These are phyloP conservation scores for Stenodera caucasica DNA, from an alignment of 2,888 invertebrate genomes.

Conservation along the genomic window DNA sequence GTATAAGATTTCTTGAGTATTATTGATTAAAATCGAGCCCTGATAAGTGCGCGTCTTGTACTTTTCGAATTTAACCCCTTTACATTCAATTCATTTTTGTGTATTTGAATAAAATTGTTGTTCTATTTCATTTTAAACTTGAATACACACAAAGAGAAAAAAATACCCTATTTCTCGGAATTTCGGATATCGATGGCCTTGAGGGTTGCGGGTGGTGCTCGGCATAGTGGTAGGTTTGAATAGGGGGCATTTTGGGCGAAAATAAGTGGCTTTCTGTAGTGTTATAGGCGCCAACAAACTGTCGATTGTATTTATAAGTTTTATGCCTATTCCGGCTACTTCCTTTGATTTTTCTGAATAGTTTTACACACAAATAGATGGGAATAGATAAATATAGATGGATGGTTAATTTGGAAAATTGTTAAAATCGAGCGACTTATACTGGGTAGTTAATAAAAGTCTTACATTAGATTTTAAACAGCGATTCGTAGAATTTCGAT, in stretches of 20 bases:
- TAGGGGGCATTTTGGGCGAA: slow-evolving; percentile 8
- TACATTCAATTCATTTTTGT: neutral
- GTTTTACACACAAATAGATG: neutral
- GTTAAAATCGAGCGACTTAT: neutral
- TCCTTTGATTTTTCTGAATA: neutral
- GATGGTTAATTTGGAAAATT: neutral
- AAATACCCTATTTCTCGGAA: slow-evolving; percentile 21
- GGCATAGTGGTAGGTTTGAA: slow-evolving; percentile 15
- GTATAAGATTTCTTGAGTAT: slow-evolving; percentile 40
- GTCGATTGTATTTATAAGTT: slow-evolving; percentile 12
- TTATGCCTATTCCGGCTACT: neutral
- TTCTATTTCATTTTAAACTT: neutral
- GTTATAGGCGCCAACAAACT: slow-evolving; percentile 21
- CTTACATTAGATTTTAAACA: slow-evolving; percentile 2
- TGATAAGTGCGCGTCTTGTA: slow-evolving; percentile 34
- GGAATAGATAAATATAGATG: slow-evolving; percentile 1
- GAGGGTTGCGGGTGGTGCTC: neutral
- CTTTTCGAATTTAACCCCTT: slow-evolving; percentile 7
- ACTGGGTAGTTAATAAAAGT: neutral
- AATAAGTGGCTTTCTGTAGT: slow-evolving; percentile 8
- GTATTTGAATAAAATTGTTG: neutral
- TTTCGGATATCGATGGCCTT: slow-evolving; percentile 14
- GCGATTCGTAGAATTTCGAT: slow-evolving; percentile 2
- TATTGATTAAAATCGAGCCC: slow-evolving; percentile 39
- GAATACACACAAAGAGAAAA: neutral